A percentile compares a stretch with the other conserved stretches of the same genome.
phyloP scores from a whole-genome alignment of 37 sponge, comb jelly and placozoan species.

The Mnemiopsis leidyi region DNA sequence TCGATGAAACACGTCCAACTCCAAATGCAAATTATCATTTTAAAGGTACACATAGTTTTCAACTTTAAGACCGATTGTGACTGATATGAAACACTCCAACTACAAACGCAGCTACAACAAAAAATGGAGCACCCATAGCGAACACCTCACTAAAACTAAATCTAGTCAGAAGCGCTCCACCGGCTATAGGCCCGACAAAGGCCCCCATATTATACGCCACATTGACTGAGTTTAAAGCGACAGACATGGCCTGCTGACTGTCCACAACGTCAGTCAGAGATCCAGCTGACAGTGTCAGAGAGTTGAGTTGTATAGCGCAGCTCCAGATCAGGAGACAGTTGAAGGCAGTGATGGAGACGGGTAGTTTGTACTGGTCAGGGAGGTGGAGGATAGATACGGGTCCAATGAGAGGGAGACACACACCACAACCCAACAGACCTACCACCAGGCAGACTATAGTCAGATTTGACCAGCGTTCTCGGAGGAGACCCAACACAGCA shows the following conservation, averaged over 20 bases:
- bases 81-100: neutral
- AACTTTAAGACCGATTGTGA: too few relatives aligned
- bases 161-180: neutral
- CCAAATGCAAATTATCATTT: too few relatives aligned
- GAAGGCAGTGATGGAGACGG: neutral
- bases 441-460: neutral
- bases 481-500: neutral
- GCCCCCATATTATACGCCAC: slow-evolving; percentile 38
- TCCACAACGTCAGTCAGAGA: neutral
- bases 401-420: neutral
- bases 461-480: neutral
- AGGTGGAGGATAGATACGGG: neutral
- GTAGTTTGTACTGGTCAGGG: neutral
- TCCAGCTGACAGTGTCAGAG: neutral
- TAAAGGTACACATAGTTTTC: too few relatives aligned
- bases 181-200: neutral
- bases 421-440: neutral
- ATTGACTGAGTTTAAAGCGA: neutral
- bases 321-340: neutral
- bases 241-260: neutral
- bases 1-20: too few relatives aligned
- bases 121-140: neutral
- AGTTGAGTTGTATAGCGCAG: neutral
- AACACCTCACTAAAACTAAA: neutral
- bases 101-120: neutral